Evolutionary conservation across 2,113 vertebrate species (phyloP), one percentile per base, ranked within the genome.

Genomic region (Cathartes aura): DNA sequence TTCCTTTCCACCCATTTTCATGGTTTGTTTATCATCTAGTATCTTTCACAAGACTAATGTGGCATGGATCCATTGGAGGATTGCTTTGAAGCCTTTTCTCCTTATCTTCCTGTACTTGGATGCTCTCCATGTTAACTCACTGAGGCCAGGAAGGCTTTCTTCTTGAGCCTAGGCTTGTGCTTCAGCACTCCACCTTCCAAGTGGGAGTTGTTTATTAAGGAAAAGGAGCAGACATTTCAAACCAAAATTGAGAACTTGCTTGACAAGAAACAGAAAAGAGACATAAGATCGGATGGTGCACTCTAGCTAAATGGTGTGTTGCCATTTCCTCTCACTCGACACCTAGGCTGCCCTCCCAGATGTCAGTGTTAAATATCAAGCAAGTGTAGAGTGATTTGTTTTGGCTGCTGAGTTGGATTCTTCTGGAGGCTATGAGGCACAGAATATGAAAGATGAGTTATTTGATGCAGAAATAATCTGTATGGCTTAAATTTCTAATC

Each of bases 351-450:
- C 86, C 80, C 64, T 92, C 89, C 68, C 68, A 96, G 55, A 60
- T 53, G 48, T 16, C 89, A 59, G 56, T 92, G 71, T 94, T 91
- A 89, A 75, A 24, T 84, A 94, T 84, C 83, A 75, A 73, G 60
- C 8, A 73, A 91, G 80, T 75, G 89, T 42, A 79, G 92, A 96
- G 59, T 93, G 95, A 97, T 96, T 95, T 79, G 68, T 89, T 96
- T 87, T 79, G 86, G 91, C 89, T 95, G 96, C 62, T 60, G 52
- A 68, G 40, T 9, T 64, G 48, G 64, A 94, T 89, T 95, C 60
- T 84, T 94, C 56, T 36, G 72, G 63, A 92, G 60, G 40, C 17
- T 92, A 43, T 45, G 22, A 60, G 62, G 34, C n/a, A 91, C n/a
- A 52, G 16, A 74, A 52, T 53, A 89, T 53, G 36, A 76, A 94